A percentile compares a stretch with the other conserved stretches of the same genome.
Evolutionary conservation across 1,140 invertebrate species (phyloP).

Genomic region (Radopholus similis): DNA sequence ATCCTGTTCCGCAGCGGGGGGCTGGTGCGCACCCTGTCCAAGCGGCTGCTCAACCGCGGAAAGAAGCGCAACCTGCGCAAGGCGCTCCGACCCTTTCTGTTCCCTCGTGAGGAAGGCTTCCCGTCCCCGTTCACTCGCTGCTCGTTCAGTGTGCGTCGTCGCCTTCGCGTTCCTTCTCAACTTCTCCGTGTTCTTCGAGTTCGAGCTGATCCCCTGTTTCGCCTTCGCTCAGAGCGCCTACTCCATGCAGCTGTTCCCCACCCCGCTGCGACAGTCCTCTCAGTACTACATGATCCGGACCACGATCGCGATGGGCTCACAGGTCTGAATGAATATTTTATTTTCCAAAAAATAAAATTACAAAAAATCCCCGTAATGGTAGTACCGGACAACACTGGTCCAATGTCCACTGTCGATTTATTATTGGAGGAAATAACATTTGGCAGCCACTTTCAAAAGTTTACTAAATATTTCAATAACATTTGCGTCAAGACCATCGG

Average conservation of each 20-base stretch:
- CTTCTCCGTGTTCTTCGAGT: slow-evolving; percentile 46
- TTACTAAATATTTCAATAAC: no score
- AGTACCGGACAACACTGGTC: no score
- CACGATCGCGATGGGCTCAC: slow-evolving; percentile 39
- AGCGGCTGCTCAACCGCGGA: slow-evolving; percentile 2
- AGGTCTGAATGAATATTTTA: no score
- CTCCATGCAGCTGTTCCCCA: slow-evolving; percentile 34
- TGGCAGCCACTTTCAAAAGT: not conserved
- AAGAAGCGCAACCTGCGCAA: slow-evolving; percentile 20
- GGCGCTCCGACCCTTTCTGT: slow-evolving; percentile 23
- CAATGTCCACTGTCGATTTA: slow-evolving; percentile 38
- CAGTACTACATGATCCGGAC: slow-evolving; percentile 41
- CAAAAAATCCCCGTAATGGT: no score
- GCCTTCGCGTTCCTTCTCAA: slow-evolving; percentile 35
- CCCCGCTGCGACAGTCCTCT: slow-evolving; percentile 21
- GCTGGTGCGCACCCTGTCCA: slow-evolving; percentile 4
- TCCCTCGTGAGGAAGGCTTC: slow-evolving; percentile 20
- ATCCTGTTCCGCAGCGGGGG: slow-evolving; percentile 13
- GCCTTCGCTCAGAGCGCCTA: slow-evolving; percentile 18
- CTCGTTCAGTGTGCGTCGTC: slow-evolving; percentile 33
- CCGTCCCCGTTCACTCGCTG: not conserved
- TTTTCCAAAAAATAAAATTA: no score
- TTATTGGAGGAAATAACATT: slow-evolving; percentile 17
- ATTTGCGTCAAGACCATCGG: slow-evolving; percentile 32
- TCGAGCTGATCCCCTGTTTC: slow-evolving; percentile 38